A percentile compares a stretch with the other conserved stretches of the same genome.
Evolutionary conservation across 2,888 invertebrate genomes (phyloP).

Genomic region (Perdita meconis): DNA sequence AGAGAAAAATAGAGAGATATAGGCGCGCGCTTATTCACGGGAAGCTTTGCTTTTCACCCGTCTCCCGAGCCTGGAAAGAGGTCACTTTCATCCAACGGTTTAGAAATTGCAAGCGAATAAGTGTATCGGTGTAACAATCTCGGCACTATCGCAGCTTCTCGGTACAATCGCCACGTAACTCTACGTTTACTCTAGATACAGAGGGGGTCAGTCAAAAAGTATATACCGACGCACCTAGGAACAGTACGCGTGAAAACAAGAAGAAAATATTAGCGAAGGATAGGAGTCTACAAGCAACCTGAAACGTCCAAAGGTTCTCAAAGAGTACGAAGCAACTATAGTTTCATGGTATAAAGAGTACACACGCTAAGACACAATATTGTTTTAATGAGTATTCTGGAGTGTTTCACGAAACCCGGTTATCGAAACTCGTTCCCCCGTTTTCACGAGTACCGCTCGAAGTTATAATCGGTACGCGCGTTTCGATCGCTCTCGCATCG

Average conservation of each 20-base stretch:
- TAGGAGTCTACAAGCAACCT: neutral
- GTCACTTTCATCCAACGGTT: slow-evolving; percentile 27
- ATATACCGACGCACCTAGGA: slow-evolving; percentile 1
- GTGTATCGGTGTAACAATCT: slow-evolving; percentile 38
- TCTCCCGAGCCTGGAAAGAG: slow-evolving; percentile 47
- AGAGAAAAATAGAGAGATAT: slow-evolving; percentile 53
- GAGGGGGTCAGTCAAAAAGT: slow-evolving; percentile 9
- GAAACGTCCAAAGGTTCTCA: neutral
- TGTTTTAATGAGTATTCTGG: slow-evolving; percentile 3
- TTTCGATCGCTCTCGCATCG: slow-evolving; percentile 27
- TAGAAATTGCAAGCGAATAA: slow-evolving; percentile 26
- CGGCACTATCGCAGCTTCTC: slow-evolving; percentile 37
- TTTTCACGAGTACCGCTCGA: slow-evolving; percentile 16
- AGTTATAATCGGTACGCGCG: slow-evolving; percentile 18
- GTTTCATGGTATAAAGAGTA: slow-evolving; percentile 4
- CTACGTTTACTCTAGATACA: slow-evolving; percentile 16
- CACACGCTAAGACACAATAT: neutral
- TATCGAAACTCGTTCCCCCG: slow-evolving; percentile 14
- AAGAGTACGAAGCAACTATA: slow-evolving; percentile 28
- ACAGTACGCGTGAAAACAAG: slow-evolving; percentile 12
- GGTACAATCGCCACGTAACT: slow-evolving; percentile 4
- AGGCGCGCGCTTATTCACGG: slow-evolving; percentile 50
- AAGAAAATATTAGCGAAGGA: neutral
- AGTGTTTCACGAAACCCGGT: neutral
- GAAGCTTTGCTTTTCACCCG: slow-evolving; percentile 42